phyloP scores from a whole-genome alignment of 2,888 invertebrate genomes.

The Agrilus cyanescens region DNA sequence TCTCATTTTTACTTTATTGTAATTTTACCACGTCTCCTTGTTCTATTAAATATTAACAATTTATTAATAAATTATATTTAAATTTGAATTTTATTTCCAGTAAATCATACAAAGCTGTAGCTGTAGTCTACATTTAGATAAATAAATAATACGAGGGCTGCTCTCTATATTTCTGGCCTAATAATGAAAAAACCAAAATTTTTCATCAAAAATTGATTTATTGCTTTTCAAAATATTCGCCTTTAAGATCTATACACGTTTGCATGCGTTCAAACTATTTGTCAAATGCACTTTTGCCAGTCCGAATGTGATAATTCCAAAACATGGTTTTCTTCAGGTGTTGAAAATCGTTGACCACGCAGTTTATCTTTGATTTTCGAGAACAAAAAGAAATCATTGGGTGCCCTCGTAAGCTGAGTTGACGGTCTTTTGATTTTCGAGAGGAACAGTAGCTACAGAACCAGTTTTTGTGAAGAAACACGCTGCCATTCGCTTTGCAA shows the following conservation, averaged over 20 bases:
- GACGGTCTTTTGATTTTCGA: slow-evolving; percentile 6
- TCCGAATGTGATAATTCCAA: slow-evolving; percentile 15
- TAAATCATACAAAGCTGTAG: too few species aligned
- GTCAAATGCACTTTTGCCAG: slow-evolving; percentile 16
- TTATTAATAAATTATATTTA: too few species aligned
- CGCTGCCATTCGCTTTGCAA: slow-evolving; percentile 3
- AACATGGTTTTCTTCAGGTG: slow-evolving; percentile 17
- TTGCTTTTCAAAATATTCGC: slow-evolving; percentile 12
- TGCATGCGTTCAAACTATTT: slow-evolving; percentile 19
- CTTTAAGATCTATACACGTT: slow-evolving; percentile 17
- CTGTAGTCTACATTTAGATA: too few species aligned
- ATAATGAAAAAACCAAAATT: slow-evolving; percentile 3
- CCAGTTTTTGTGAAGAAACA: slow-evolving; percentile 12
- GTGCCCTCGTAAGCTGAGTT: slow-evolving; percentile 12
- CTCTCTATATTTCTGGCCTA: slow-evolving; percentile 7
- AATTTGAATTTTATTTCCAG: too few species aligned
- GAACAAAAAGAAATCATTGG: slow-evolving; percentile 14
- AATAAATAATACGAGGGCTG: slow-evolving; percentile 6
- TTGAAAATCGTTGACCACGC: slow-evolving; percentile 16
- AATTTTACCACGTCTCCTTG: too few species aligned
- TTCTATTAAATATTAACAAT: too few species aligned
- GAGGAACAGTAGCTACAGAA: slow-evolving; percentile 12
- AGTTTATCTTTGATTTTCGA: slow-evolving; percentile 17
- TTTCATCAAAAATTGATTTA: background rate
- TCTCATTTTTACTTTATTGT: too few species aligned